Percentiles rank a stretch among this genome's conserved stretches.
These are phyloP conservation scores for Myrmecophaga tridactyla DNA, from an alignment of 2,113 vertebrate genomes.

Conservation along the genomic window DNA sequence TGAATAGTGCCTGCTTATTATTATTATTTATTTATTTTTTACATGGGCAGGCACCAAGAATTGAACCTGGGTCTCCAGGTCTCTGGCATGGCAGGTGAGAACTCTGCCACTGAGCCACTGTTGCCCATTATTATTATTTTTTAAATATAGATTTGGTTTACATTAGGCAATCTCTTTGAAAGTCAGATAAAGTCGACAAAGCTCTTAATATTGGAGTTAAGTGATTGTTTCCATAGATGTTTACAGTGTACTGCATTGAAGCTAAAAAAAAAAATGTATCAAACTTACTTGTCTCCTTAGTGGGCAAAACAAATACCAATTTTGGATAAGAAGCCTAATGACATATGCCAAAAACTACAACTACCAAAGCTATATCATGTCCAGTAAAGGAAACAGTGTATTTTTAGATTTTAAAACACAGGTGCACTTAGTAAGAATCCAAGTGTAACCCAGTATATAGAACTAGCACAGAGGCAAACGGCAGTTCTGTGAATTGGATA, in stretches of 20 bases:
- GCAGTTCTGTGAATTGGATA: not conserved
- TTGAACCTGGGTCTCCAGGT: too few species aligned
- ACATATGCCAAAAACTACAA: not conserved
- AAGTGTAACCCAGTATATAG: not conserved
- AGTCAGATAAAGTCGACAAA: conserved; percentile 23
- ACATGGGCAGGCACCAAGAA: too few species aligned
- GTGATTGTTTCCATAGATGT: conserved; percentile 37
- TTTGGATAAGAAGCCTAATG: conserved; percentile 7
- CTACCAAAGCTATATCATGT: not conserved
- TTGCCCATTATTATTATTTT: not conserved
- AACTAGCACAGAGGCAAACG: not conserved
- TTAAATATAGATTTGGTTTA: conserved; percentile 8
- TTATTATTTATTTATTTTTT: too few species aligned
- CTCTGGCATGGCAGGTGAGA: too few species aligned
- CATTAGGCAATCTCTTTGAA: conserved; percentile 38
- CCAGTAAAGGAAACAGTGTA: not conserved
- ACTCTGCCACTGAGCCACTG: too few species aligned
- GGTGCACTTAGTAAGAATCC: not conserved
- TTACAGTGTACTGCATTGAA: not conserved
- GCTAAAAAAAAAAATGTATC: not conserved
- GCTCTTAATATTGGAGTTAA: conserved; percentile 1
- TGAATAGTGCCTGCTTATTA: not conserved
- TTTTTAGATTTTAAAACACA: conserved; percentile 33
- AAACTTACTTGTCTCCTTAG: conserved; percentile 51
- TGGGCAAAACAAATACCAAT: conserved; percentile 34